Evolutionary conservation across 1,140 invertebrate species (phyloP), one percentile per base, ranked within the genome.

Genomic region (Drosophila gunungcola): DNA sequence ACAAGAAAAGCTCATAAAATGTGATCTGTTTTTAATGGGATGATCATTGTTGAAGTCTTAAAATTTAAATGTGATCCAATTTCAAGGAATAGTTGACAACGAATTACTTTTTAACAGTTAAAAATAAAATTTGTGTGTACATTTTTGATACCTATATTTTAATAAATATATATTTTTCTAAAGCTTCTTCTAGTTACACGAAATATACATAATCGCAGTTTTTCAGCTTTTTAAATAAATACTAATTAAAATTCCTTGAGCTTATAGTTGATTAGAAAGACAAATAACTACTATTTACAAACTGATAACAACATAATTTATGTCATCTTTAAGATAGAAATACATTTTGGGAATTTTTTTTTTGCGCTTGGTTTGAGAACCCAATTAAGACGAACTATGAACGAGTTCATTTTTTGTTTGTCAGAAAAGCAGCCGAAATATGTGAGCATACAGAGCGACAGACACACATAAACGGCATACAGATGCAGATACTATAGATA

Each of bases 351-450:
- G 34, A 49, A 51, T 54, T 51, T 12, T 63, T 55, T 60, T 56
- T 64, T 12, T 36, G 54, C 54, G 27, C 36, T 60, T 43, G 41
- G 55, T 61, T 57, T 54, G 69, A 78, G 69, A 82, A 82, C 73
- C 62, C 67, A 78, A 83, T 83, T 83, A 83, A 83, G 49, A 53
- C 76, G 42, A 84, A 77, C 80, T 84, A 77, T 58, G 76, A 84
- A 80, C 76, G 75, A 83, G 72, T 79, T 79, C 13, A 10, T 16
- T 39, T 56, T 58, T 32, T 42, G 27, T 60, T 63, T 34, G 76
- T 58, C 70, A 73, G 60, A 73, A 77, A 79, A 73, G 76, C 67
- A 64, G 55, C 61, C 55, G 68, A 79, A 79, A 79, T 79, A 79
- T 65, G 54, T 73, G 76, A 70, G 78, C 70, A 63, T 61, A 77